Base-by-base conservation (phyloP, 2,888 invertebrate species). In the Apeira syringaria region DNA sequence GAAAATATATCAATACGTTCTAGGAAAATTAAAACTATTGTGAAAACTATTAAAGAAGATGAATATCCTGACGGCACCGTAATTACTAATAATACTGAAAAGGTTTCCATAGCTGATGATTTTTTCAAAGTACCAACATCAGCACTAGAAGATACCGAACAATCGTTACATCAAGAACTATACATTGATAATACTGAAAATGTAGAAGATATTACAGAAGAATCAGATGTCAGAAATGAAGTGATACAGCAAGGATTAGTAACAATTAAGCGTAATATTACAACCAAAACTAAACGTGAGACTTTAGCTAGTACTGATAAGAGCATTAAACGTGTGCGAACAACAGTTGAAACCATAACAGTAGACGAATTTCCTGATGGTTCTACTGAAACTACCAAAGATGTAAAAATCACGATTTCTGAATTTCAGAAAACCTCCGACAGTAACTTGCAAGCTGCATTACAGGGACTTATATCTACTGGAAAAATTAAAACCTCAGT, bases 251-350 rank as follows among this genome's bases (percentile, higher is more conserved):
- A 80, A 47, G 86, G 75, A n/a, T 59, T 72, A 20, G 41, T 71
- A 8, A 69, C 63, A 24, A 80, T 90, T 1, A 83, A 82, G 45
- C 81, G 89, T 18, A 83, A 76, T 47, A 77, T 88, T 2, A 88
- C 86, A 10, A 90, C 85, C 11, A 84, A 81, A 62, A 90, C 90
- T 5, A 90, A 78, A 55, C 76, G 79, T 10, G 90, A 90, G 61
- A 87, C 84, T 9, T 69, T 90, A 50, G 76, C 89, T 33, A 92
- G 92, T 45, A 74, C 76, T 33, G 90, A 92, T 51, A 72, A 73
- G 47, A 82, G 74, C 66, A 90, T 91, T 27, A 92, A 91, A 73
- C 90, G 92, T 11, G 82, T 92, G 37, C 88, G 92, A 57, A 92
- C 92, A 28, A 92, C 92, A 6, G 80, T 91, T 30, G 92, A 91